A percentile compares a stretch with the other conserved stretches of the same genome.
These are phyloP conservation scores for Acronicta alni DNA, from an alignment of 2,888 invertebrate species.

Conservation along the genomic window DNA sequence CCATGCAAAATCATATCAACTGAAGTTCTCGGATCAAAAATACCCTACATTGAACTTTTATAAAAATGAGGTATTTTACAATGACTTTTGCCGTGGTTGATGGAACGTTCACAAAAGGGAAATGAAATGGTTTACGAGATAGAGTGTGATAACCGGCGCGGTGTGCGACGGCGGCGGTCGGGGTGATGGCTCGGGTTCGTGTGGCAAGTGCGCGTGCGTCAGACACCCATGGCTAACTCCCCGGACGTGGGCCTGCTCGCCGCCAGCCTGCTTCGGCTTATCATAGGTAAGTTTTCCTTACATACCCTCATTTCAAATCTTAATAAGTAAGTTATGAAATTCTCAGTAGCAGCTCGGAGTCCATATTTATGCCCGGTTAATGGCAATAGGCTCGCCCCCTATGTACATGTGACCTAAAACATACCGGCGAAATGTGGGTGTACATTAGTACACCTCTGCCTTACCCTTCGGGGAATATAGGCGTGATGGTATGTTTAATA, in stretches of 20 bases:
- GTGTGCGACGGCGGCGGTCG: slow-evolving; percentile 57
- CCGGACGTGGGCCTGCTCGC: slow-evolving; percentile 89
- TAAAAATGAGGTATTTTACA: slow-evolving; percentile 12
- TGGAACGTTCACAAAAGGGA: slow-evolving; percentile 15
- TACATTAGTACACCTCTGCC: too few species aligned
- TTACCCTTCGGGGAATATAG: too few species aligned
- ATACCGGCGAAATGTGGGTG: too few species aligned
- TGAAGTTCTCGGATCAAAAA: background rate
- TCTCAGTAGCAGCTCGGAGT: too few species aligned
- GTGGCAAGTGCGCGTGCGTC: slow-evolving; percentile 72
- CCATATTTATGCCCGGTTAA: too few species aligned
- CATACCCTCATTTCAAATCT: too few species aligned
- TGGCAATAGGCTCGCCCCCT: too few species aligned
- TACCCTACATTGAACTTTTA: slow-evolving; percentile 11
- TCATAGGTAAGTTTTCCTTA: slow-evolving; percentile 88
- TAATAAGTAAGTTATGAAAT: too few species aligned
- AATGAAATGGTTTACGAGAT: slow-evolving; percentile 19
- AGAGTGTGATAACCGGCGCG: slow-evolving; percentile 31
- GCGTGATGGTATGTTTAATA: too few species aligned
- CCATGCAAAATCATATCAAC: background rate
- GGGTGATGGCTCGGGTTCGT: slow-evolving; percentile 79
- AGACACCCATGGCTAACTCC: slow-evolving; percentile 89
- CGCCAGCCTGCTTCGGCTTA: slow-evolving; percentile 90
- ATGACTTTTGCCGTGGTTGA: slow-evolving; percentile 11
- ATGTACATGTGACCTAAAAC: too few species aligned